A percentile compares a stretch with the other conserved stretches of the same genome.
Conservation (phyloP, 2,888 invertebrate genomes). For the Phanerotoma sp. region DNA sequence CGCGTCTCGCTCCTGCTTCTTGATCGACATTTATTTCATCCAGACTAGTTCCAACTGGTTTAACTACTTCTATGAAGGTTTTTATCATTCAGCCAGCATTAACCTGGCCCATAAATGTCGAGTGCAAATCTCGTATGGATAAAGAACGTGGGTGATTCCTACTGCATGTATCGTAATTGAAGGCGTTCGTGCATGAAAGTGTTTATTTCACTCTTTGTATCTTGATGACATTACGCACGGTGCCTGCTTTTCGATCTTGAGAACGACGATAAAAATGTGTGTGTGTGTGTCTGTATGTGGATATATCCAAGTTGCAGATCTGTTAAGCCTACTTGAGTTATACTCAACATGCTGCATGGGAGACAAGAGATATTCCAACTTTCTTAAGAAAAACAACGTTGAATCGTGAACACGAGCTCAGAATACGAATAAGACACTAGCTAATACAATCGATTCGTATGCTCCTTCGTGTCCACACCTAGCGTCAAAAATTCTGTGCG, state of each 20-base stretch:
- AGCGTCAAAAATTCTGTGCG: background rate
- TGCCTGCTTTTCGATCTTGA: background rate
- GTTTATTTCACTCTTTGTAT: slow-evolving; percentile 33
- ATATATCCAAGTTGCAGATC: no score
- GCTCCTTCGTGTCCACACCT: slow-evolving; percentile 2
- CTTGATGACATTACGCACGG: slow-evolving; percentile 32
- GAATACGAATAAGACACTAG: slow-evolving; percentile 12
- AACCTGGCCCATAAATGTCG: slow-evolving; percentile 22
- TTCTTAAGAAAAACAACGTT: slow-evolving; percentile 1
- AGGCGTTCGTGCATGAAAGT: slow-evolving; percentile 37
- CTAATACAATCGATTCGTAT: slow-evolving; percentile 14
- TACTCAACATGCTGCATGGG: background rate
- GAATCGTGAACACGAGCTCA: slow-evolving; percentile 16
- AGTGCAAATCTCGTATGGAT: background rate
- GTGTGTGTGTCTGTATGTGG: background rate
- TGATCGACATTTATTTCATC: background rate
- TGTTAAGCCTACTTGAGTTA: slow-evolving; percentile 1
- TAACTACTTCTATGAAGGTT: background rate
- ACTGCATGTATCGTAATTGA: slow-evolving; percentile 32
- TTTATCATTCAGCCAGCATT: slow-evolving; percentile 18
- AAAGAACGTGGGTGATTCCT: slow-evolving; percentile 1
- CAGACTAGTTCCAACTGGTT: no score
- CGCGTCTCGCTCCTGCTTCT: background rate
- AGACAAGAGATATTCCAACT: slow-evolving; percentile 10
- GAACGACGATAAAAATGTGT: no score